Evolutionary conservation across 2,888 invertebrate species (phyloP), one percentile per base, ranked within the genome.

Genomic region (Tetheella fluctuosa): DNA sequence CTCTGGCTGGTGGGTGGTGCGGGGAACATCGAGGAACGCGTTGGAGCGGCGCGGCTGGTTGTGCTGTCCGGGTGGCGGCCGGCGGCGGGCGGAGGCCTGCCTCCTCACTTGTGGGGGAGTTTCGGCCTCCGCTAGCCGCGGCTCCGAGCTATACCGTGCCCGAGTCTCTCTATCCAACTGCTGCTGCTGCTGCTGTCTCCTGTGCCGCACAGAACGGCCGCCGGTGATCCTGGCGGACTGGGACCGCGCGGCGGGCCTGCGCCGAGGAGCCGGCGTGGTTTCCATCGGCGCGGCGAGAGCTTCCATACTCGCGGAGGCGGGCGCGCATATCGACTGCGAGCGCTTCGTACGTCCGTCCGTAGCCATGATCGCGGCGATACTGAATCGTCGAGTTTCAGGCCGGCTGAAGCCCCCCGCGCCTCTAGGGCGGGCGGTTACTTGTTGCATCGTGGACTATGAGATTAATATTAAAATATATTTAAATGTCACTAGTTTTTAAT

Each of bases 271-370:
- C 60, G 94, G 94, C 63, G 94, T 94, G 58, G 91, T 92, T 72
- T 94, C 94, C 70, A 91, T 91, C 53, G 94, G 93, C 53, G 93
- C 89, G 62, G 93, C 93, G 59, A 95, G 88, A 52, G 94, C 94
- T 81, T 96, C 96, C 95, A 96, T 95, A 83, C 95, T 95, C 83
- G 93, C 91, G 79, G 95, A 94, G 76, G 95, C 94, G 72, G 95
- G 95, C 78, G 96, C 95, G 89, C 96, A 96, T 85, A 96, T 96
- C 79, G 96, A 96, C 79, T 96, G 96, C 80, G 96, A 96, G 77
- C 96, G 95, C 77, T 95, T 96, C 81, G 94, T 94, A 72, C 94
- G 94, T 87, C 94, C 94, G 85, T 94, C 94, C 88, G 95, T 94
- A 72, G 94, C 94, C 95, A 95, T 95, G 82, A 82, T 93, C 91